A percentile compares a stretch with the other conserved stretches of the same genome.
Conservation (phyloP, 2,888 invertebrate genomes). For the Platycnemis pennipes region DNA sequence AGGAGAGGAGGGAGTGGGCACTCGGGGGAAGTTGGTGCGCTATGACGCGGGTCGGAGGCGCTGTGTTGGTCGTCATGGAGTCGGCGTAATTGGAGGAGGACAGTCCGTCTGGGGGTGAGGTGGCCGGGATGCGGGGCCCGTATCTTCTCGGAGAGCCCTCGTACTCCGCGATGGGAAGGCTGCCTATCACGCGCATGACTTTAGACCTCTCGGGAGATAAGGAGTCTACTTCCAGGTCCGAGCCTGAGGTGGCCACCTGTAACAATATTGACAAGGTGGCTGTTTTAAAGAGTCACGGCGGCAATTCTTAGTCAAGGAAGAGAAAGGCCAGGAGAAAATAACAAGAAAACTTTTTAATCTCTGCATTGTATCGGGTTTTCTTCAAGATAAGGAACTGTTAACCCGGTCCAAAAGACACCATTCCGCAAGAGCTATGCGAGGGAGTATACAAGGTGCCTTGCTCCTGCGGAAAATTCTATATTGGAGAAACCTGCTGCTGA, state of each 20-base stretch:
- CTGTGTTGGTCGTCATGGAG: slow-evolving; percentile 32
- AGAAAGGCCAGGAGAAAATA: background rate
- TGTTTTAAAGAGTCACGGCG: background rate
- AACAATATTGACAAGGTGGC: background rate
- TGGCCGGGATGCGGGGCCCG: slow-evolving; percentile 82
- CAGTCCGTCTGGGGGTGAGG: slow-evolving; percentile 69
- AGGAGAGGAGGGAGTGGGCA: slow-evolving; percentile 82
- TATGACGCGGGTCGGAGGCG: slow-evolving; percentile 75
- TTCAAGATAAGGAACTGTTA: too few species aligned
- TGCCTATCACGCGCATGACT: slow-evolving; percentile 85
- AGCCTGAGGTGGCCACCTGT: slow-evolving; percentile 74
- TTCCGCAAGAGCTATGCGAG: too few species aligned
- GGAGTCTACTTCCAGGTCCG: slow-evolving; percentile 74
- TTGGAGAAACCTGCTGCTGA: too few species aligned
- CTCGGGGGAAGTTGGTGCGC: slow-evolving; percentile 82
- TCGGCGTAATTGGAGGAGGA: slow-evolving; percentile 55
- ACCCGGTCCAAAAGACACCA: too few species aligned
- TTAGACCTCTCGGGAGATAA: slow-evolving; percentile 74
- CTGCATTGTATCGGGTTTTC: too few species aligned
- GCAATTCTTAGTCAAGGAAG: background rate
- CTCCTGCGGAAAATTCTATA: too few species aligned
- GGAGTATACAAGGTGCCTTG: too few species aligned
- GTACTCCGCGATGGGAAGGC: slow-evolving; percentile 95
- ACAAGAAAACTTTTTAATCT: too few species aligned
- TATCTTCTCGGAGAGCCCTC: slow-evolving; percentile 94